Evolutionary conservation across 2,797 vertebrate species (phyloP).

Genomic region (Danio aesculapii): DNA sequence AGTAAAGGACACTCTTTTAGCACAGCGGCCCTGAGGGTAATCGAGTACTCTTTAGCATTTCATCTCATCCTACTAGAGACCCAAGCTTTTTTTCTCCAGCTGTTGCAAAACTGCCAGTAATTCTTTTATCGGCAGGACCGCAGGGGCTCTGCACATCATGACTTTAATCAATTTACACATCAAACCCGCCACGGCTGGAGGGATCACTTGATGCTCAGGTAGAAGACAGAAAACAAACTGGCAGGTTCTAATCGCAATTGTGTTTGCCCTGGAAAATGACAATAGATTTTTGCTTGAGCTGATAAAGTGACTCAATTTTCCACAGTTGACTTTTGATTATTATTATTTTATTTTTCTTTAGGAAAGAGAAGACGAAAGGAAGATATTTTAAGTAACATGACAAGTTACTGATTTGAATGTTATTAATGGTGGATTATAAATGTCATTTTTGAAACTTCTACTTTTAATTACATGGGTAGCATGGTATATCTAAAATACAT

Average conservation of each 20-base stretch:
- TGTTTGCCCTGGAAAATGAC: constrained; percentile 66
- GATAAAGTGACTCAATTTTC: constrained; percentile 80
- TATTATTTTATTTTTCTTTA: constrained; percentile 49
- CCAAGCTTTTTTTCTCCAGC: constrained; percentile 59
- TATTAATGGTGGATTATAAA: background rate
- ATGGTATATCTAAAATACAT: background rate
- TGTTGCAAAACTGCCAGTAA: constrained; percentile 71
- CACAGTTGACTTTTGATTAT: constrained; percentile 70
- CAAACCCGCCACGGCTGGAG: constrained; percentile 65
- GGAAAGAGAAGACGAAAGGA: constrained; percentile 5
- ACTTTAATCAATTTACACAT: constrained; percentile 74
- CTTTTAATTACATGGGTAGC: background rate
- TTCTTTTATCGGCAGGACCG: constrained; percentile 70
- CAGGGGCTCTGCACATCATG: constrained; percentile 69
- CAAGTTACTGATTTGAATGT: background rate
- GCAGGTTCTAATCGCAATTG: constrained; percentile 65
- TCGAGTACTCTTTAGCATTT: constrained; percentile 81
- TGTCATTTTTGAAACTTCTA: background rate
- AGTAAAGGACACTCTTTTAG: constrained; percentile 59
- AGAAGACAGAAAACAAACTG: constrained; percentile 52
- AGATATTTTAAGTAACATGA: background rate
- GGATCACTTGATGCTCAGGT: constrained; percentile 68
- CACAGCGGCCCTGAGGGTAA: constrained; percentile 67
- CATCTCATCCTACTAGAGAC: constrained; percentile 55
- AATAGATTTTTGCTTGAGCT: constrained; percentile 73